Evolutionary conservation across 2,888 invertebrate genomes (phyloP).

Genomic region (Phyllotreta cruciferae): DNA sequence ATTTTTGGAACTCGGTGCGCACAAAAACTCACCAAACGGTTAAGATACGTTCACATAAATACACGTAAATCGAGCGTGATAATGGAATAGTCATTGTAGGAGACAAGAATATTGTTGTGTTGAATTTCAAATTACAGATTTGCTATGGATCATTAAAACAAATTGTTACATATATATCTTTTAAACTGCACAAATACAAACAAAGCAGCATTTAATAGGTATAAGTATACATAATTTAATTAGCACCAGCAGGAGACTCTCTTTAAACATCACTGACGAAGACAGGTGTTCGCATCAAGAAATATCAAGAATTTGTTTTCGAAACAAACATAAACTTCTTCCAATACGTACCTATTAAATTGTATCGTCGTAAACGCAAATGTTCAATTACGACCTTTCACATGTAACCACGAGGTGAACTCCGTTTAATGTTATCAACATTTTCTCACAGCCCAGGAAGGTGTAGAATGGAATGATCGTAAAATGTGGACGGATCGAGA

Average conservation of each 20-base stretch:
- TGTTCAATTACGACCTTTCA: slow-evolving; percentile 2
- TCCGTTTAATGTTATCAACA: slow-evolving; percentile 18
- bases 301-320: no score
- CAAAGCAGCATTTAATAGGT: no score
- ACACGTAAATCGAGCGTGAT: slow-evolving; percentile 6
- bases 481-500: slow-evolving; percentile 32
- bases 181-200: no score
- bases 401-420: no score
- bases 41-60: slow-evolving; percentile 11
- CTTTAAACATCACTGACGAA: no score
- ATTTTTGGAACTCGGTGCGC: slow-evolving; percentile 33
- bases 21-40: slow-evolving; percentile 1
- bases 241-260: no score
- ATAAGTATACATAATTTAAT: no score
- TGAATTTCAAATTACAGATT: no score
- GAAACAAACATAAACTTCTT: no score
- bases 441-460: slow-evolving; percentile 35
- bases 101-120: background rate
- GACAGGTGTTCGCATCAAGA: no score
- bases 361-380: slow-evolving; percentile 10
- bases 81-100: slow-evolving; percentile 6
- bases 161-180: no score
- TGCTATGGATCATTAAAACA: no score
- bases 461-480: slow-evolving; percentile 35
- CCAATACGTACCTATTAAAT: background rate